Evolutionary conservation across 2,888 invertebrate genomes (phyloP).

Genomic region (Drosophila siamana): DNA sequence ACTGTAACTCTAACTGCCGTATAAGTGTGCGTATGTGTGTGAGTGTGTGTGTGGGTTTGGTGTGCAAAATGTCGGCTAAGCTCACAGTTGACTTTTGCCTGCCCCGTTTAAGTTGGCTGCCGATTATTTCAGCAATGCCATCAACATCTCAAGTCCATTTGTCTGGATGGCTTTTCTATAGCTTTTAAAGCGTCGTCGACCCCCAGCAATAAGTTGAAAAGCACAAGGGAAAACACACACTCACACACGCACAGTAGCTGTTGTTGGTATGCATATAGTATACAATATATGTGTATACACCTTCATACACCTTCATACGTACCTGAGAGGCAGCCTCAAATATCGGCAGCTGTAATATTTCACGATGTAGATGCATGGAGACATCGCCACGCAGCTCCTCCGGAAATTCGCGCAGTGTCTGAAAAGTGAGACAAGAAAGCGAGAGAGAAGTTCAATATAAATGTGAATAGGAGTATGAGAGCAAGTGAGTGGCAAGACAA

Average conservation of each 20-base stretch:
- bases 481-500: slow-evolving; percentile 5
- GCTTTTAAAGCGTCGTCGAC: slow-evolving; percentile 60
- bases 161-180: slow-evolving; percentile 51
- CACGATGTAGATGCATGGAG: slow-evolving; percentile 97
- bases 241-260: slow-evolving; percentile 1
- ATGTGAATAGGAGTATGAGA: not conserved
- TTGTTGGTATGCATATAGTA: not conserved
- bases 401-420: slow-evolving; percentile 98
- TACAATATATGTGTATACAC: not conserved
- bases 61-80: slow-evolving; percentile 44
- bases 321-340: slow-evolving; percentile 96
- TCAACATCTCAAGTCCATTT: slow-evolving; percentile 55
- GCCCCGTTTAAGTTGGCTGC: slow-evolving; percentile 44
- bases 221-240: slow-evolving; percentile 38
- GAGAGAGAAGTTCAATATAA: slow-evolving; percentile 4
- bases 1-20: slow-evolving; percentile 4
- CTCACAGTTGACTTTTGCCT: slow-evolving; percentile 72
- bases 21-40: slow-evolving; percentile 3
- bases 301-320: slow-evolving; percentile 43
- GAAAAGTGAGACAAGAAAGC: slow-evolving; percentile 59
- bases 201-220: slow-evolving; percentile 39
- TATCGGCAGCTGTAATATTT: slow-evolving; percentile 96
- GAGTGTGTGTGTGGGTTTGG: slow-evolving; percentile 6
- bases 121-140: slow-evolving; percentile 71
- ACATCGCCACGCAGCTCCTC: slow-evolving; percentile 98